Evolutionary conservation across 2,113 vertebrate species (phyloP).

Genomic region (Eolophus roseicapilla): DNA sequence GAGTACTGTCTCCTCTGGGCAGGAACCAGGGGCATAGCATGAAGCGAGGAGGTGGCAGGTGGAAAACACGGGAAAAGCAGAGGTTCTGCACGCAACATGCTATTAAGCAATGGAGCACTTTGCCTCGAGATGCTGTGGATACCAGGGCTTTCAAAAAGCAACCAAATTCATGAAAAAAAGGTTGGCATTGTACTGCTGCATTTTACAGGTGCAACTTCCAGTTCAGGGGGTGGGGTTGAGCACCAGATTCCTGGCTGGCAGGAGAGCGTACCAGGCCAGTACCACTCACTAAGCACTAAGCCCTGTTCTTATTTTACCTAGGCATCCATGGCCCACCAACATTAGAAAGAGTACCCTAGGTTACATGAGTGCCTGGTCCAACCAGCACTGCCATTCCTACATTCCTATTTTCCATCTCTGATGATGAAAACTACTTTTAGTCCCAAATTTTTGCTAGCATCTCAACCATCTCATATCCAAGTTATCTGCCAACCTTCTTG

Average conservation of each 20-base stretch:
- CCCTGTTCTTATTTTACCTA: not conserved
- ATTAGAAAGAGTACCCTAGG: not conserved
- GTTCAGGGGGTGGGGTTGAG: not conserved
- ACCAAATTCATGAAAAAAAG: not conserved
- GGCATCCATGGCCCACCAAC: not conserved
- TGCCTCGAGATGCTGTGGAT: not conserved
- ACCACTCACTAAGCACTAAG: not conserved
- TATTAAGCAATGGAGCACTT: not conserved
- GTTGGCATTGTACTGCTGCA: not conserved
- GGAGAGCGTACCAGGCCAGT: not conserved
- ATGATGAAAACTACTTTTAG: not conserved
- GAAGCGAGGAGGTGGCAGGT: not conserved
- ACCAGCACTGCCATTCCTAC: not conserved
- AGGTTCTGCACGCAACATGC: not conserved
- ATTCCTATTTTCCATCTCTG: not conserved
- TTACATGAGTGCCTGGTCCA: not conserved
- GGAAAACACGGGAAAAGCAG: not conserved
- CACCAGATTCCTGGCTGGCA: not conserved
- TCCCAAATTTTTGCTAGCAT: not conserved
- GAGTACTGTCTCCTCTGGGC: not conserved
- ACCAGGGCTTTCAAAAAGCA: not conserved
- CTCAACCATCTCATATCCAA: not conserved
- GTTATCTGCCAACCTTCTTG: not conserved
- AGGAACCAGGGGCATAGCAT: fast-evolving
- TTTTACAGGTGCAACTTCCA: not conserved